Evolutionary conservation across 2,113 vertebrate species (phyloP).

Genomic region (Phylloscopus trochiloides): DNA sequence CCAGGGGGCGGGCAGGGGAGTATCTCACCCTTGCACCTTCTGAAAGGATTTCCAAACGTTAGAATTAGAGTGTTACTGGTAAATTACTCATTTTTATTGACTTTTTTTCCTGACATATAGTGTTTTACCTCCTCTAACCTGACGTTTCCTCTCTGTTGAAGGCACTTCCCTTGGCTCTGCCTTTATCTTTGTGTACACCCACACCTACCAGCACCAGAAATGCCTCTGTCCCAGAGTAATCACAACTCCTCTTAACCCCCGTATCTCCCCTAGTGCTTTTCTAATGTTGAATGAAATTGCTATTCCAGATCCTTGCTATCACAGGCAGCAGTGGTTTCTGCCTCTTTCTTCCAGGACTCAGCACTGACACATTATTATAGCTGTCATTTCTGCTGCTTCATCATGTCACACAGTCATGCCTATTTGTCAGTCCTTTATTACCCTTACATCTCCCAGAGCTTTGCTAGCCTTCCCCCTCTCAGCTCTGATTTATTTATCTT

Average conservation of each 20-base stretch:
- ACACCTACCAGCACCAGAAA: neutral
- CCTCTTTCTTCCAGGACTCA: neutral
- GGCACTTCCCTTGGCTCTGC: neutral
- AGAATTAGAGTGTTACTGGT: neutral
- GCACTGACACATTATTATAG: neutral
- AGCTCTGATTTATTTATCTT: neutral
- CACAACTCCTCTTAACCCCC: neutral
- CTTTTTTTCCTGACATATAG: accelerated
- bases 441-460: neutral
- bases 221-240: neutral
- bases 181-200: neutral
- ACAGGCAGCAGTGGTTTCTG: neutral
- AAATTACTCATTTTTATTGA: neutral
- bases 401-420: neutral
- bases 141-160: neutral
- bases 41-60: neutral
- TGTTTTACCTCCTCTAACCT: neutral
- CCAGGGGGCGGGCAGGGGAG: no score
- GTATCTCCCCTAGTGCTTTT: neutral
- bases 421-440: conserved; percentile 14
- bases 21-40: neutral
- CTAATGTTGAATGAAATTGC: neutral
- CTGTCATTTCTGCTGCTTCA: conserved; percentile 2
- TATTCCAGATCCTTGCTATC: neutral
- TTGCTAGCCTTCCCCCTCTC: neutral